phyloP scores from a whole-genome alignment of 2,888 invertebrate genomes.

The Lacanobia oleracea region DNA sequence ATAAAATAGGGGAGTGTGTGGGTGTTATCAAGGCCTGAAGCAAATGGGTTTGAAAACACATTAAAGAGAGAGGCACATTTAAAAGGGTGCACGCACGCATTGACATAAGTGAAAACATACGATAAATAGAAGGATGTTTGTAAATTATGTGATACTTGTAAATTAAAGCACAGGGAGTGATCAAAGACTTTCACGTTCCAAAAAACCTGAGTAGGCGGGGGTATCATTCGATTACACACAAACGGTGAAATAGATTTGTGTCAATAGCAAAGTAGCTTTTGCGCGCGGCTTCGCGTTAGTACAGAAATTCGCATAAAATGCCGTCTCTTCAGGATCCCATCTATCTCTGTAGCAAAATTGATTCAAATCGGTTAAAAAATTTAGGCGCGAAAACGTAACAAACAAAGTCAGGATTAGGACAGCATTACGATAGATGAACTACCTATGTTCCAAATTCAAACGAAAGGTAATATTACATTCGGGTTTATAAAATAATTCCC shows the following conservation, averaged over 20 bases:
- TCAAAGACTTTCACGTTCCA: background rate
- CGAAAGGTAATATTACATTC: background rate
- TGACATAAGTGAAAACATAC: constrained; percentile 13
- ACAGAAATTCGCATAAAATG: too few relatives aligned
- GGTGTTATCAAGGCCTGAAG: constrained; percentile 3
- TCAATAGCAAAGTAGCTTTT: background rate
- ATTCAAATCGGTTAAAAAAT: too few relatives aligned
- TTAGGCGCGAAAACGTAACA: too few relatives aligned
- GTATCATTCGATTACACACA: background rate
- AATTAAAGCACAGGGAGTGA: background rate
- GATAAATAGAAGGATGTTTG: background rate
- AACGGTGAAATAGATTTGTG: background rate
- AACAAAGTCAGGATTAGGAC: background rate
- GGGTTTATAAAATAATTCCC: background rate
- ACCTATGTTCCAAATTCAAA: background rate
- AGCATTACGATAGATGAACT: background rate
- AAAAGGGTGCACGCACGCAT: constrained; percentile 2
- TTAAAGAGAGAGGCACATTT: constrained; percentile 13
- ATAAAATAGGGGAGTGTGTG: constrained; percentile 3
- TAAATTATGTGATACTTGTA: background rate
- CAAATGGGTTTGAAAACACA: constrained; percentile 26
- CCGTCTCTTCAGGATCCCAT: too few relatives aligned
- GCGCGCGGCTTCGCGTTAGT: too few relatives aligned
- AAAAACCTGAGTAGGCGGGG: background rate
- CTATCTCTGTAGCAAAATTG: too few relatives aligned